Evolutionary conservation across 2,888 invertebrate species (phyloP), one percentile per base, ranked within the genome.

Genomic region (Agrenia bidenticulata): DNA sequence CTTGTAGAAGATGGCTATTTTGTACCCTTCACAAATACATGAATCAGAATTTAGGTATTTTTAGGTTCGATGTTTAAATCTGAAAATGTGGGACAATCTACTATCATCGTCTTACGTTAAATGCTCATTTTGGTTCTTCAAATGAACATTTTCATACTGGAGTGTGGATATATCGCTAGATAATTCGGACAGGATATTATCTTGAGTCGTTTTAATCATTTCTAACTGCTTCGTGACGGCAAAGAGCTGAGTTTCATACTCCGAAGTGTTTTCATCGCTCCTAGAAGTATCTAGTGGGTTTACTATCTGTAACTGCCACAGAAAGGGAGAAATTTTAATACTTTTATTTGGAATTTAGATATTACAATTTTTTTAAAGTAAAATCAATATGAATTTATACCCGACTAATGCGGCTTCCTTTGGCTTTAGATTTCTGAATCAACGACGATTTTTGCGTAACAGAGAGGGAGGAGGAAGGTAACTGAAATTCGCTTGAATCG

Each of bases 141-240:
- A 54, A 2, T 57, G n/a, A 2, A 61, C 56, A 51, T 72, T 69
- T 61, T 72, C 72, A 13, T 26, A 62, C 32, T 61, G 58, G 19
- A 69, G 53, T 19, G 23, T 61, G 11, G 64, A 57, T 50, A 71
- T 66, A 19, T 69, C 66, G 13, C 45, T 56, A 1, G 62, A 62
- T 5, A 71, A 62, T 19, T 66, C 61, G 0, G 59, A 41, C 2
- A 73, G 61, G 45, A 73, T 69, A 23, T 42, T 63, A 45, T 69
- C 67, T 51, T 73, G 73, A 9, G 69, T 71, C 26, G 62, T 57
- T 32, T 67, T 67, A 42, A 73, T 71, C 15, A 54, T 15, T 37
- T 73, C 67, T 11, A 73, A 51, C 27, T 70, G 69, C 15, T 69
- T 49, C 0, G 69, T 64, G 23, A 73, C 67, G 26, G 53, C 32